Percentiles rank a stretch among this genome's conserved stretches.
phyloP scores from a whole-genome alignment of 2,797 vertebrate species.

The Etheostoma perlongum region DNA sequence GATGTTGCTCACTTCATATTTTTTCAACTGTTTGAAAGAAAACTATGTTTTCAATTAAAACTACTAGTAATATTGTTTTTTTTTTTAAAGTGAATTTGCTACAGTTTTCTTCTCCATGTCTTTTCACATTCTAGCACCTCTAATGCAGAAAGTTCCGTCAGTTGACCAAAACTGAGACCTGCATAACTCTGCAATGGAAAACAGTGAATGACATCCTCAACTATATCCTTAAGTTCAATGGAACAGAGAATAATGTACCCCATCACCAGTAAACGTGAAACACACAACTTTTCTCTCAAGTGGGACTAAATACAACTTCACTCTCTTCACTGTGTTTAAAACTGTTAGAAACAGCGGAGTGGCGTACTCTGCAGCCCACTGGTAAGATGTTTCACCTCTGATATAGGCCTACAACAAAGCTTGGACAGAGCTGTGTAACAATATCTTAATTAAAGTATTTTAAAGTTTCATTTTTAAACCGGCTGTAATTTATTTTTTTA shows the following conservation, averaged over 20 bases:
- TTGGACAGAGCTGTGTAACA: neutral
- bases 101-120: neutral
- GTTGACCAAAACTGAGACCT: neutral
- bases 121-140: neutral
- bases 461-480: too few relatives aligned
- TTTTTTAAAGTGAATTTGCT: neutral
- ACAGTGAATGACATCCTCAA: slow-evolving; percentile 5
- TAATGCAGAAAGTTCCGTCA: neutral
- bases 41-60: too few relatives aligned
- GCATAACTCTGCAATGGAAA: slow-evolving; percentile 28
- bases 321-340: slow-evolving; percentile 45
- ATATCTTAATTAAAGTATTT: neutral
- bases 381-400: neutral
- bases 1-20: too few relatives aligned
- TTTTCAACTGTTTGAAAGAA: too few relatives aligned
- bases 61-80: too few relatives aligned
- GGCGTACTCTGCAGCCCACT: neutral
- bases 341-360: slow-evolving; percentile 29
- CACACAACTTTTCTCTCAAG: neutral
- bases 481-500: too few relatives aligned
- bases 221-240: slow-evolving; percentile 29
- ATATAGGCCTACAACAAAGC: neutral
- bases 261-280: neutral
- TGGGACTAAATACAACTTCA: slow-evolving; percentile 35
- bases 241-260: too few relatives aligned